Base-by-base conservation (phyloP, 2,797 vertebrate genomes). In the Perodicticus potto region DNA sequence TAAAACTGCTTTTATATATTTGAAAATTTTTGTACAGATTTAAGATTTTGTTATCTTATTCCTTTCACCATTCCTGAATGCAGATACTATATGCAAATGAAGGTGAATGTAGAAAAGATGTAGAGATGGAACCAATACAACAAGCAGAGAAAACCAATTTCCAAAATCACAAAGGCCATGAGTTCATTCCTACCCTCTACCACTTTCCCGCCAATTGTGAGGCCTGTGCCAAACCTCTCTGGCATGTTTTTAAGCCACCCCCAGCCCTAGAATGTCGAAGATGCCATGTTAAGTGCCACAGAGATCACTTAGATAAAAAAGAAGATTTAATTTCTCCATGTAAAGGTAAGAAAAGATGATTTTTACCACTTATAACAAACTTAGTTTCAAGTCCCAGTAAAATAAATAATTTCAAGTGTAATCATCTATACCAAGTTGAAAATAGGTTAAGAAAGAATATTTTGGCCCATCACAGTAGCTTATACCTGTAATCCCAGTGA, bases 201-300 rank as follows among this genome's bases (percentile, higher is more conserved):
- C 99, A 99, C 98, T 99, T 99, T 96, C 99, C 99, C 77, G 99
- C 99, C 96, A 99, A 99, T 98, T 99, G 99, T 53, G 99, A 99
- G 98, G 99, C 99, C 94, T 99, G 99, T 98, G 95, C 99, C 99
- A 99, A 99, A 98, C 99, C 99, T 76, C 99, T 99, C 91, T 99
- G 99, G 99, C 99, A 99, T 97, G 99, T 99, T 89, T 99, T 99
- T 97, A 99, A 99, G 98, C 99, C 99, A 19, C 99, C 40, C 40
- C 40, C 40, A 40, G 40, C 40, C 40, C 40, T 40, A 40, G 40
- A 40, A 40, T 40, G 40, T 40, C 40, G 40, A 40, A 40, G 99
- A 97, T 99, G 99, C 99, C 99, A 99, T n/a, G 99, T 99, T 90
- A 99, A 99, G 99, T 99, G 99, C 99, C 99, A 99, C 98, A 99